phyloP scores from a whole-genome alignment of 2,888 invertebrate species.

The Sialis lutaria region DNA sequence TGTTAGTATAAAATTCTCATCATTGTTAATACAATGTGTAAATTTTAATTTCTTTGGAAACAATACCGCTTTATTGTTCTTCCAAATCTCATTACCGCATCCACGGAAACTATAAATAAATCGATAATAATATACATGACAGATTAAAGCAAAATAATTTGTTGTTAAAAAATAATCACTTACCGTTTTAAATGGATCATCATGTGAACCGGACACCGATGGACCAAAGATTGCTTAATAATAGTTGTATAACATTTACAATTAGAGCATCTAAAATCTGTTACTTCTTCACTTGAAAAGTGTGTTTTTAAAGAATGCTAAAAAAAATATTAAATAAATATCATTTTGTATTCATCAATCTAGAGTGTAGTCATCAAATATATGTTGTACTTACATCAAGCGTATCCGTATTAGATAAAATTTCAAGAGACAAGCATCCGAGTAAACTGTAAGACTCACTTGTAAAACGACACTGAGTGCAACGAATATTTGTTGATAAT shows the following conservation, averaged over 20 bases:
- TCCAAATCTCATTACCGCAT: too few relatives aligned
- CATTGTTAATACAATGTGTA: too few relatives aligned
- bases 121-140: too few relatives aligned
- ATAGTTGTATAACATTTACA: neutral
- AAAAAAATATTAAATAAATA: neutral
- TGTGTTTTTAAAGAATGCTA: neutral
- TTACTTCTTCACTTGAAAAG: neutral
- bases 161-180: neutral
- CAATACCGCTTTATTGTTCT: too few relatives aligned
- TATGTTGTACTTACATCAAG: neutral
- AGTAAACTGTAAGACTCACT: neutral
- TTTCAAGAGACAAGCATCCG: neutral
- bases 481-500: neutral
- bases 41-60: too few relatives aligned
- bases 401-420: neutral
- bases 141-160: too few relatives aligned
- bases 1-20: too few relatives aligned
- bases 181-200: neutral
- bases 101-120: too few relatives aligned
- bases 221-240: neutral
- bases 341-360: too few relatives aligned
- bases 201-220: neutral
- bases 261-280: neutral
- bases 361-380: too few relatives aligned
- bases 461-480: neutral